These are phyloP conservation scores for Antechinus stuartii DNA, from an alignment of 2,113 vertebrate genomes.

Conservation along the genomic window DNA sequence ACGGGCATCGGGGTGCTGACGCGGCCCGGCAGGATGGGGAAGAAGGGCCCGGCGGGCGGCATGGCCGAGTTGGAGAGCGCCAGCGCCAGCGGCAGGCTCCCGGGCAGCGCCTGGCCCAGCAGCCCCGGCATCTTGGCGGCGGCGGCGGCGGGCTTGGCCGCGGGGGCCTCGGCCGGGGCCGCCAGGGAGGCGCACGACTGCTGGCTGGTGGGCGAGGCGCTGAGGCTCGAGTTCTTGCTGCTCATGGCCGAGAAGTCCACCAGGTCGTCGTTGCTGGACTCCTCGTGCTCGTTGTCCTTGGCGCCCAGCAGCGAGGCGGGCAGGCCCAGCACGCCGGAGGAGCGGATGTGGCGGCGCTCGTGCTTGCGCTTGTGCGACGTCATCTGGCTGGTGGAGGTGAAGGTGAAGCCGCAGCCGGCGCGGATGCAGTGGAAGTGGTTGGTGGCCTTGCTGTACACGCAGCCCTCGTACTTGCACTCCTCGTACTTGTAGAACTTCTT, in stretches of 20 bases:
- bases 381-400: constrained; percentile 99
- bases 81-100: constrained; percentile 92
- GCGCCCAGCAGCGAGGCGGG: constrained; percentile 89
- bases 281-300: constrained; percentile 95
- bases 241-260: constrained; percentile 98
- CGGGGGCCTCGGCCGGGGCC: constrained; percentile 82
- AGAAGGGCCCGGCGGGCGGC: constrained; percentile 90
- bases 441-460: constrained; percentile 99
- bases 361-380: constrained; percentile 99
- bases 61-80: constrained; percentile 90
- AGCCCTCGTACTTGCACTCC: constrained; percentile 99
- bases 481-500: constrained; percentile 99
- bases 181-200: constrained; percentile 92
- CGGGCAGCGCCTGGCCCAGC: constrained; percentile 93
- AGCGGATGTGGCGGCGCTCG: constrained; percentile 95
- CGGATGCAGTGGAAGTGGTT: constrained; percentile 99
- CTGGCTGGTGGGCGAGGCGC: constrained; percentile 98
- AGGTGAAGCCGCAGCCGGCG: constrained; percentile 98
- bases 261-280: constrained; percentile 98
- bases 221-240: constrained; percentile 99
- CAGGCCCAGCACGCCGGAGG: constrained; percentile 91
- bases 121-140: constrained; percentile 91
- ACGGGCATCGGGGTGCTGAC: constrained; percentile 89
- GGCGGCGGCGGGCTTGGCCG: constrained; percentile 82
- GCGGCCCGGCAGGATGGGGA: constrained; percentile 91